Evolutionary conservation across 2,797 vertebrate species (phyloP), one percentile per base, ranked within the genome.

Genomic region (Premnoplex brunnescens): DNA sequence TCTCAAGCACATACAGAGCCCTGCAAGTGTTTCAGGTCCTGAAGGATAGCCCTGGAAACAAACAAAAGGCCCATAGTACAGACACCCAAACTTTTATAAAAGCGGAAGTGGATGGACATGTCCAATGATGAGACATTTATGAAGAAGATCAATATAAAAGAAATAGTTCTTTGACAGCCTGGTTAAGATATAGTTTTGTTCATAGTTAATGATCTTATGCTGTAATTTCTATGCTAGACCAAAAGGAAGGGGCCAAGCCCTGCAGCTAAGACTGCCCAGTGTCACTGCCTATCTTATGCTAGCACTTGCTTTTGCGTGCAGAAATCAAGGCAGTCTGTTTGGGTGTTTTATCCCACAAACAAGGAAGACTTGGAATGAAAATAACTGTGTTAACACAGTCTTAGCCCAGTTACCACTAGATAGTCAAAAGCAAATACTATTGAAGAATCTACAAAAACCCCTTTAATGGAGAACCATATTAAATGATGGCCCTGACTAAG

Each of bases 401-500:
- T 76, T 39, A 39, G 12, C 49, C 20, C 41, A 46, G 18, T 36
- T 56, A n/a, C 13, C 34, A 24, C 18, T 37, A 12, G 37, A 36
- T 34, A 69, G 49, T 6, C 15, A 88, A 60, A 62, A 85, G 43
- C 5, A 82, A 76, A 46, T 27, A 44, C 12, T 37, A 22, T 46
- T 41, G 26, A 75, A 79, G 46, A 84, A 85, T 4, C 0, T 3
- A 58, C 15, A 75, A 73, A 66, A 37, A 16, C 0, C 15, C n/a
- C 5, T 84, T 69, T 8, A 18, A 36, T 3, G 8, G 21, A 64
- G 28, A 80, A 58, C 11, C 13, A 15, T 19, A 37, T 54, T 37
- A 62, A 81, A 81, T 0, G 0, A 34, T 0, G 3, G 62, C 7
- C n/a, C 23, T 54, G 15, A 49, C 2, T 28, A 66, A 68, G 37